Evolutionary conservation across 1,140 invertebrate genomes (phyloP).

Genomic region (Lasioglossum albipes): DNA sequence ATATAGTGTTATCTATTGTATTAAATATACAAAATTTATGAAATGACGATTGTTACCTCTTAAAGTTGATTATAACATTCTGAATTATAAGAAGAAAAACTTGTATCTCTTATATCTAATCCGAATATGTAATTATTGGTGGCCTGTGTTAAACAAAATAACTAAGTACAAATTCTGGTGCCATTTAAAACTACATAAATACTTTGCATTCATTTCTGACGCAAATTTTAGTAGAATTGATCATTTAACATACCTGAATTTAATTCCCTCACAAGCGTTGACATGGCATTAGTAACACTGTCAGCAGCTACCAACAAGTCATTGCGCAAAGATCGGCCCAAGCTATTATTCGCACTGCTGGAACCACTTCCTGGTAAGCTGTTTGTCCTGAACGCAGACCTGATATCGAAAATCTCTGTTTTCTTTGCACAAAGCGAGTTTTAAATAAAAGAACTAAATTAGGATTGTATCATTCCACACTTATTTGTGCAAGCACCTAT

Average conservation of each 20-base stretch:
- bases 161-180: slow-evolving; percentile 41
- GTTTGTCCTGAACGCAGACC: slow-evolving; percentile 80
- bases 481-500: slow-evolving; percentile 53
- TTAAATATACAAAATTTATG: background rate
- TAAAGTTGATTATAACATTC: slow-evolving; percentile 11
- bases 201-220: slow-evolving; percentile 50
- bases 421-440: slow-evolving; percentile 76
- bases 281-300: slow-evolving; percentile 97
- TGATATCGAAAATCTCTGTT: slow-evolving; percentile 79
- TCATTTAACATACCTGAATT: slow-evolving; percentile 88
- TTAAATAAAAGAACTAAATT: slow-evolving; percentile 61
- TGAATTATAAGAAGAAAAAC: slow-evolving; percentile 7
- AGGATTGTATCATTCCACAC: slow-evolving; percentile 49
- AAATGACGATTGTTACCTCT: slow-evolving; percentile 19
- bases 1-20: background rate
- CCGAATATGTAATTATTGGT: slow-evolving; percentile 28
- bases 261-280: slow-evolving; percentile 95
- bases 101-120: slow-evolving; percentile 34
- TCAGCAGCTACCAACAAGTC: slow-evolving; percentile 95
- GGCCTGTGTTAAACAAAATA: slow-evolving; percentile 26
- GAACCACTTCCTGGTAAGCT: slow-evolving; percentile 77
- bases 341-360: slow-evolving; percentile 78
- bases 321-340: slow-evolving; percentile 87
- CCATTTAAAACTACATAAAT: slow-evolving; percentile 44
- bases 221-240: slow-evolving; percentile 36